Evolutionary conservation across 2,113 vertebrate species (phyloP).

Genomic region (Oryzias celebensis): DNA sequence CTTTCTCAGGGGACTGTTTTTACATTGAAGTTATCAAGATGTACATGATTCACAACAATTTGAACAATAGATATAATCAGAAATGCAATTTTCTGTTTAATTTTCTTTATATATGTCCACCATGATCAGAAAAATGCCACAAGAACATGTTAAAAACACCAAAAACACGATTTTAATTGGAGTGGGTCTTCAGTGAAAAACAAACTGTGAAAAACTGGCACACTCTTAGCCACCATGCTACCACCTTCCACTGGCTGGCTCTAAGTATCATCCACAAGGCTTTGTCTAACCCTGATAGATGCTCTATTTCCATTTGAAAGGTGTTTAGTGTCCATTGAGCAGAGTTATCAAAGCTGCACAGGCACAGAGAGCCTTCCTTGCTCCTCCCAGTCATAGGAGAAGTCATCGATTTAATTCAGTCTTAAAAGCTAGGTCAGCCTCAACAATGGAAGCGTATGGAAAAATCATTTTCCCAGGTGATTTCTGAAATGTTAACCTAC

Average conservation of each 20-base stretch:
- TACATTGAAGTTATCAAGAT: too few relatives aligned
- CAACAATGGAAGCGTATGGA: constrained; percentile 67
- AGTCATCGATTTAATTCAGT: constrained; percentile 71
- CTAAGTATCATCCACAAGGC: constrained; percentile 49
- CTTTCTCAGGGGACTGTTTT: too few relatives aligned
- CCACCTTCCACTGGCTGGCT: constrained; percentile 30
- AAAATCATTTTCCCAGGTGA: constrained; percentile 70
- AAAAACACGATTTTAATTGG: too few relatives aligned
- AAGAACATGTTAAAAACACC: too few relatives aligned
- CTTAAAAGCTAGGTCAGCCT: constrained; percentile 68
- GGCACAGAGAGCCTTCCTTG: constrained; percentile 42
- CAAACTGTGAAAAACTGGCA: constrained; percentile 25
- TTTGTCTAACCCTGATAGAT: constrained; percentile 61
- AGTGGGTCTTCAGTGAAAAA: not conserved
- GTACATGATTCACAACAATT: too few relatives aligned
- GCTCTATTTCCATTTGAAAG: constrained; percentile 70
- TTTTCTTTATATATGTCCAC: too few relatives aligned
- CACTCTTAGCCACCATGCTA: constrained; percentile 34
- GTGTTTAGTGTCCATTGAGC: constrained; percentile 56
- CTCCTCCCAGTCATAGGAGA: constrained; percentile 45
- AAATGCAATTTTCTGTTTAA: too few relatives aligned
- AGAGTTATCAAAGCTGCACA: constrained; percentile 62
- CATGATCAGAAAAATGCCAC: too few relatives aligned
- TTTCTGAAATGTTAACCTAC: constrained; percentile 60
- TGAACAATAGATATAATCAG: too few relatives aligned